A percentile compares a stretch with the other conserved stretches of the same genome.
These are phyloP conservation scores for Archaeoteleia sp. DNA, from an alignment of 2,888 invertebrate species.

Conservation along the genomic window DNA sequence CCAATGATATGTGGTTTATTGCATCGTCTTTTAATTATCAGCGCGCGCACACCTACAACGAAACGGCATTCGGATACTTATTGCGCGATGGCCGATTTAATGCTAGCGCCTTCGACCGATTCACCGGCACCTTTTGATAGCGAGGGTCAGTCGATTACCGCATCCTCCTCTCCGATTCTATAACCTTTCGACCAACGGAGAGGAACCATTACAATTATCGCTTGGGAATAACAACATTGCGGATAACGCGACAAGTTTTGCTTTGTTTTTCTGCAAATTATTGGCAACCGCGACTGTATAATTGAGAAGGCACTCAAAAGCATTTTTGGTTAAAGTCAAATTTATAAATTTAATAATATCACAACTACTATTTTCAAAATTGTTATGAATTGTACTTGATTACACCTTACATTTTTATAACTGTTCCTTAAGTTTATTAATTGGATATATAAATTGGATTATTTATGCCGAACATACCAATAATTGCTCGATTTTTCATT, in stretches of 20 bases:
- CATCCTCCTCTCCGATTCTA: constrained; percentile 35
- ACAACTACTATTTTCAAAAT: too few species aligned
- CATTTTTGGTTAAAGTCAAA: too few species aligned
- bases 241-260: constrained; percentile 32
- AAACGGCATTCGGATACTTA: constrained; percentile 73
- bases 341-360: too few species aligned
- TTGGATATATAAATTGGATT: too few species aligned
- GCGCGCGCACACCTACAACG: constrained; percentile 72
- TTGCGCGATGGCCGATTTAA: constrained; percentile 63
- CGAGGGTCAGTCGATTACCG: constrained; percentile 40
- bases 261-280: constrained; percentile 9
- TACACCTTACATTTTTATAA: too few species aligned
- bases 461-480: too few species aligned
- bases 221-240: constrained; percentile 34
- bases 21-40: constrained; percentile 76
- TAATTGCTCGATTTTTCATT: too few species aligned
- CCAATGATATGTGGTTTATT: constrained; percentile 74
- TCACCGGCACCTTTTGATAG: constrained; percentile 64
- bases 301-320: too few species aligned
- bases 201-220: constrained; percentile 64
- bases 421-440: too few species aligned
- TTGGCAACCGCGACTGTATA: too few species aligned
- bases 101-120: constrained; percentile 61
- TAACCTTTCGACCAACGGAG: constrained; percentile 41
- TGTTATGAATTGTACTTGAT: too few species aligned